Conservation (phyloP, 2,888 invertebrate species). For the Macrosiphum euphorbiae region DNA sequence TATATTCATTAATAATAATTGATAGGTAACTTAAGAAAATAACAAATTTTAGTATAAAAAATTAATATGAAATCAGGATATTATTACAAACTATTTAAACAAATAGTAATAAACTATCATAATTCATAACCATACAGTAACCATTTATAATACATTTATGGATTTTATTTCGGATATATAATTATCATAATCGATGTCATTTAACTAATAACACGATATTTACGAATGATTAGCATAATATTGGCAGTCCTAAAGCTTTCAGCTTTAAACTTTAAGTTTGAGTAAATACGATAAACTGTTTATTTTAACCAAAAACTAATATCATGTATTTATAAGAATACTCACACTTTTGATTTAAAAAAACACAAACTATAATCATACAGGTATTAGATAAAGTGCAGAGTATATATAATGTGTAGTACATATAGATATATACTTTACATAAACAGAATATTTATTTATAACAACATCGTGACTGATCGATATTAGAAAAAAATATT, state of each 20-base stretch:
- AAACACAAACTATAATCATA: neutral
- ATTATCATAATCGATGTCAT: neutral
- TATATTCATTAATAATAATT: neutral
- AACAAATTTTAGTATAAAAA: neutral
- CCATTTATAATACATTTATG: neutral
- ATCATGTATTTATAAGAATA: neutral
- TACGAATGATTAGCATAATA: neutral
- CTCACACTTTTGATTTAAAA: neutral
- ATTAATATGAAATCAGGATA: neutral
- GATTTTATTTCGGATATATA: neutral
- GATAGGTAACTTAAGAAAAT: neutral
- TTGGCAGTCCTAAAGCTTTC: neutral
- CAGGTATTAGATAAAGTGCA: neutral
- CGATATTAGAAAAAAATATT: constrained; percentile 16
- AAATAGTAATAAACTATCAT: neutral
- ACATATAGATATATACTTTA: neutral
- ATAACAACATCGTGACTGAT: constrained; percentile 43
- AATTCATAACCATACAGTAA: neutral
- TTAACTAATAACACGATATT: neutral
- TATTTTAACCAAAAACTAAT: neutral
- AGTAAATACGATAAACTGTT: neutral
- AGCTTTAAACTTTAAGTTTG: neutral
- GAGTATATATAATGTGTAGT: neutral
- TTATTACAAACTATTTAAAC: neutral
- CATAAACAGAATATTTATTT: neutral